These are phyloP conservation scores for Petrophora chlorosata DNA, from an alignment of 2,888 invertebrate species.

Conservation along the genomic window DNA sequence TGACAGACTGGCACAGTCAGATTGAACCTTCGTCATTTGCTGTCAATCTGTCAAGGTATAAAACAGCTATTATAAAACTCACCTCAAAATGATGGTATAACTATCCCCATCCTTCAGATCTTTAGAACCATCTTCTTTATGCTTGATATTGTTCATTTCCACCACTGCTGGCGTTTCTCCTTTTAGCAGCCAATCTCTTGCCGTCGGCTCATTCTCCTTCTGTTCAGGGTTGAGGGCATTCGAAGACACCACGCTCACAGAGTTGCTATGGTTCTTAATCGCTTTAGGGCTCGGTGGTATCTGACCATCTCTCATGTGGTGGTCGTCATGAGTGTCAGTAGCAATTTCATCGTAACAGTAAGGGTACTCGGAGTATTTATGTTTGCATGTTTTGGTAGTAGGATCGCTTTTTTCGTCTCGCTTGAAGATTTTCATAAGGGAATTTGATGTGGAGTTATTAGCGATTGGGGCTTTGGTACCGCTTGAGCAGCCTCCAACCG, in stretches of 20 bases:
- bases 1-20: too few species aligned
- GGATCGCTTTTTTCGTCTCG: constrained; percentile 71
- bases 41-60: too few species aligned
- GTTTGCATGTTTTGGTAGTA: constrained; percentile 90
- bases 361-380: constrained; percentile 94
- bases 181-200: constrained; percentile 74
- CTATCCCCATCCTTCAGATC: constrained; percentile 86
- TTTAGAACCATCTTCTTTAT: constrained; percentile 71
- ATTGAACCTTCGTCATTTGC: too few species aligned
- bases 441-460: constrained; percentile 70
- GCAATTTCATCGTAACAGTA: constrained; percentile 94
- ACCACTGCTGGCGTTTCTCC: constrained; percentile 66
- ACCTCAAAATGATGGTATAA: constrained; percentile 90
- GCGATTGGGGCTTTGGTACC: constrained; percentile 69
- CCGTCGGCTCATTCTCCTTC: constrained; percentile 67
- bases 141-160: constrained; percentile 78
- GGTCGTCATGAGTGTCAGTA: constrained; percentile 87
- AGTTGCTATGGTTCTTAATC: constrained; percentile 71
- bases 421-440: constrained; percentile 73
- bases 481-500: constrained; percentile 69
- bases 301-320: constrained; percentile 77
- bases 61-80: constrained; percentile 31
- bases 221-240: constrained; percentile 68
- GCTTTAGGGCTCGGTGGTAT: constrained; percentile 73
- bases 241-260: constrained; percentile 77